Base-by-base conservation (phyloP, 2,888 invertebrate genomes). In the Emmelina monodactyla region DNA sequence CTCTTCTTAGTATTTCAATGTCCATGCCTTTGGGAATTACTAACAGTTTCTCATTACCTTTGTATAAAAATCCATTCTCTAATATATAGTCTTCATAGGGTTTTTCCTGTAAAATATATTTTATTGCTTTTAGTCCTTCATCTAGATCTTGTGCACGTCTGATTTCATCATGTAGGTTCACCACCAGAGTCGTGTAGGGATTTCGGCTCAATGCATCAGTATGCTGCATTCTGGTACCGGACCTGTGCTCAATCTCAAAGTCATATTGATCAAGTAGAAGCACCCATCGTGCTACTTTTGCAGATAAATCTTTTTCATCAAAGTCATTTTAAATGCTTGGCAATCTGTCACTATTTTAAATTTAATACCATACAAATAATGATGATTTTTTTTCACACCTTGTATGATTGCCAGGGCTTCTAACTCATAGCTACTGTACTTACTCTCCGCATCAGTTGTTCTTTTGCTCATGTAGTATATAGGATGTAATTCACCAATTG, bases 231-330 rank as follows among this genome's bases (percentile, higher is more conserved):
- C 16, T 37, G 2, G 15, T 16, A 1, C 43, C 44, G 1, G 30
- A 1, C 25, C 44, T 16, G 12, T 47, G 43, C 11, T 39, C 42
- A 9, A 40, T 3, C 25, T 12, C 16, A 35, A 30, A 43, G 4
- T 46, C 41, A 41, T 30, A 47, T 5, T 49, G 41, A 10, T 44
- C 22, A 2, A 46, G 16, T 3, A 41, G 16, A 13, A 47, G 14
- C 1, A 35, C 37, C 47, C 47, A 50, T 15, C 46, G 22, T 7
- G 50, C 44, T n/a, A 45, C 46, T 30, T 29, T 42, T 0, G 49
- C 31, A 1, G 42, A 12, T 11, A 53, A 25, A 10, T 53, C 50
- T 31, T 46, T 53, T 53, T 54, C 1, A 34, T 33, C 3, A 52
- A 14, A 0, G 52, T 51, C 35, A 39, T 33, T 4, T 45, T 11